phyloP scores from a whole-genome alignment of 2,797 vertebrate species.

The Morus bassanus region DNA sequence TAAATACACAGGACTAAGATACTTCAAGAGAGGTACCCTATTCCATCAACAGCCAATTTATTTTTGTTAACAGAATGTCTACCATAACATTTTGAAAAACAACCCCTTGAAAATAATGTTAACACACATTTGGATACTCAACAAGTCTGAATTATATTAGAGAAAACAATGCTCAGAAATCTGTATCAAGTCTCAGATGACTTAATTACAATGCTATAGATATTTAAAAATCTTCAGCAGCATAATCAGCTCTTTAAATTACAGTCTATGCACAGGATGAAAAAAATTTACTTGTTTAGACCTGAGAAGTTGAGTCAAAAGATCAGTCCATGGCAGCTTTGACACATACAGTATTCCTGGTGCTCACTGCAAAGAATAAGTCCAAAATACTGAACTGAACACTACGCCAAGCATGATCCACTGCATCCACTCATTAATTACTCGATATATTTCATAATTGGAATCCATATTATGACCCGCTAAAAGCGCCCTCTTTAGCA shows the following conservation, averaged over 20 bases:
- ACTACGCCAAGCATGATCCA: not conserved
- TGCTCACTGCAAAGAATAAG: not conserved
- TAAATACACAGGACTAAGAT: not conserved
- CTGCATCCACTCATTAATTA: slow-evolving; percentile 13
- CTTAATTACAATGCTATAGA: not conserved
- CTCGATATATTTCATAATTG: slow-evolving; percentile 22
- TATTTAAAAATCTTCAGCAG: not conserved
- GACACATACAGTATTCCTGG: not conserved
- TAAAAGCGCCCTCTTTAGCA: slow-evolving; percentile 11
- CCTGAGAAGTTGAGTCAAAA: not conserved
- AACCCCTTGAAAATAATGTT: not conserved
- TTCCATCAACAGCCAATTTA: not conserved
- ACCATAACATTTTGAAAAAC: not conserved
- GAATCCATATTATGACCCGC: not conserved
- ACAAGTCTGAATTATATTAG: not conserved
- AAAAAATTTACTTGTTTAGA: not conserved
- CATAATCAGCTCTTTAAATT: not conserved
- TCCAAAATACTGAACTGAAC: not conserved
- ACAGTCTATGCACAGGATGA: not conserved
- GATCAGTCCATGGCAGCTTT: not conserved
- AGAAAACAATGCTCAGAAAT: not conserved
- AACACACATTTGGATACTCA: not conserved
- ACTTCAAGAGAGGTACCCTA: not conserved
- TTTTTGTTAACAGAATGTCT: not conserved
- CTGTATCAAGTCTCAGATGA: not conserved